Evolutionary conservation across 2,888 invertebrate species (phyloP).

Genomic region (Nephrotoma flavescens): DNA sequence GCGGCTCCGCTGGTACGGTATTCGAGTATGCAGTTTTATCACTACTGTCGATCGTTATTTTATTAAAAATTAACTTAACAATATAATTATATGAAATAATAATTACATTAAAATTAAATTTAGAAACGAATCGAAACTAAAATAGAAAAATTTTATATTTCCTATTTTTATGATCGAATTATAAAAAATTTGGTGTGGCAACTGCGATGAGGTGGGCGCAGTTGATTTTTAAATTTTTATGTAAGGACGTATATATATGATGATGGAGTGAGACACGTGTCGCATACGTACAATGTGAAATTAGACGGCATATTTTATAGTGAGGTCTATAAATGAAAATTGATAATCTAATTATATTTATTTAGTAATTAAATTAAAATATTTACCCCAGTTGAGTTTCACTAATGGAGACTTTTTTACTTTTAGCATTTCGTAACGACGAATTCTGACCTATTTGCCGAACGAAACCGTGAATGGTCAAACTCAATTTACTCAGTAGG

Average conservation of each 20-base stretch:
- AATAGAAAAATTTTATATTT: neutral
- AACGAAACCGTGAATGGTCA: too few species aligned
- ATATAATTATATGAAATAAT: neutral
- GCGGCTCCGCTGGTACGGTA: neutral
- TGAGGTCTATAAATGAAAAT: too few species aligned
- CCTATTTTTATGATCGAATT: neutral
- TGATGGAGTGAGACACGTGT: neutral
- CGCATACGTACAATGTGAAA: neutral
- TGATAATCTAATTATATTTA: too few species aligned
- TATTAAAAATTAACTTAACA: neutral
- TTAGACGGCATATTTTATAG: neutral
- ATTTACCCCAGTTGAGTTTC: too few species aligned
- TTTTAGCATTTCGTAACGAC: too few species aligned
- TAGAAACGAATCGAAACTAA: neutral
- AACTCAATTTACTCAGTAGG: too few species aligned
- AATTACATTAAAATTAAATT: neutral
- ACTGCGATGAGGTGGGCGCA: neutral
- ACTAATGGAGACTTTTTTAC: too few species aligned
- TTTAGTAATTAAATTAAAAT: too few species aligned
- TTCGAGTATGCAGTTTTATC: neutral
- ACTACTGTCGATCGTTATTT: neutral
- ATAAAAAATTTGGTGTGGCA: neutral
- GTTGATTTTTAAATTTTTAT: neutral
- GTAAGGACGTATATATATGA: neutral
- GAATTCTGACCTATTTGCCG: too few species aligned